phyloP scores from a whole-genome alignment of 64 coral and sea anemone species.

The Actinia tenebrosa region DNA sequence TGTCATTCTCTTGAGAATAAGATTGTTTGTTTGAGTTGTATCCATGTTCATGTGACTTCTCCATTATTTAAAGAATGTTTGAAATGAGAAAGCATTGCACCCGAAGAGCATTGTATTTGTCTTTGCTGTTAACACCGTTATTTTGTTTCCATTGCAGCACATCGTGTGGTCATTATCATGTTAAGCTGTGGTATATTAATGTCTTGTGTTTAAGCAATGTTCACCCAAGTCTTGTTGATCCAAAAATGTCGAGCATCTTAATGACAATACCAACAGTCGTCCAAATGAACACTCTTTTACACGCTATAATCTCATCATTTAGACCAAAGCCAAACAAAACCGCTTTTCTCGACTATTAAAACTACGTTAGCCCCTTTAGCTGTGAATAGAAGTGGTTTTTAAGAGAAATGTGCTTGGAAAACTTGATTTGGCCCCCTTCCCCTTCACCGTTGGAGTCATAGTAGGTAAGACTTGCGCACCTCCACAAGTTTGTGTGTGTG shows the following conservation, averaged over 20 bases:
- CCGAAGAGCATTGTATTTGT: no score
- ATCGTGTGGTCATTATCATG: slow-evolving; percentile 15
- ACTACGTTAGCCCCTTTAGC: not conserved
- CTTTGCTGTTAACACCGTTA: not conserved
- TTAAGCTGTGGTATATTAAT: slow-evolving; percentile 12
- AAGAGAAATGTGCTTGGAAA: not conserved
- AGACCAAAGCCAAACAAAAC: not conserved
- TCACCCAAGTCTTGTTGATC: not conserved
- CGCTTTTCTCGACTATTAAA: slow-evolving; percentile 7
- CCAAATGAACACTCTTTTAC: slow-evolving; percentile 14
- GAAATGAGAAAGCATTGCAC: no score
- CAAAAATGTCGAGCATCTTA: slow-evolving; percentile 16
- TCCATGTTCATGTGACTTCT: no score
- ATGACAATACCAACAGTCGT: slow-evolving; percentile 16
- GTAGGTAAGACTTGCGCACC: not conserved
- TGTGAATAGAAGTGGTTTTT: not conserved
- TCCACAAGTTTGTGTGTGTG: not conserved
- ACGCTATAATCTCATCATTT: slow-evolving; percentile 15
- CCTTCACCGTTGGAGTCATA: not conserved
- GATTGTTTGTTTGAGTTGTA: no score
- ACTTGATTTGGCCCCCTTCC: not conserved
- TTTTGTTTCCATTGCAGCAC: slow-evolving; percentile 22
- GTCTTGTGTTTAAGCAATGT: slow-evolving; percentile 1
- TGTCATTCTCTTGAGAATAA: no score
- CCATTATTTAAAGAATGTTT: no score